Percentiles rank a stretch among this genome's conserved stretches.
These are phyloP conservation scores for Mormyrus lacerda DNA, from an alignment of 2,113 vertebrate genomes.

Conservation along the genomic window DNA sequence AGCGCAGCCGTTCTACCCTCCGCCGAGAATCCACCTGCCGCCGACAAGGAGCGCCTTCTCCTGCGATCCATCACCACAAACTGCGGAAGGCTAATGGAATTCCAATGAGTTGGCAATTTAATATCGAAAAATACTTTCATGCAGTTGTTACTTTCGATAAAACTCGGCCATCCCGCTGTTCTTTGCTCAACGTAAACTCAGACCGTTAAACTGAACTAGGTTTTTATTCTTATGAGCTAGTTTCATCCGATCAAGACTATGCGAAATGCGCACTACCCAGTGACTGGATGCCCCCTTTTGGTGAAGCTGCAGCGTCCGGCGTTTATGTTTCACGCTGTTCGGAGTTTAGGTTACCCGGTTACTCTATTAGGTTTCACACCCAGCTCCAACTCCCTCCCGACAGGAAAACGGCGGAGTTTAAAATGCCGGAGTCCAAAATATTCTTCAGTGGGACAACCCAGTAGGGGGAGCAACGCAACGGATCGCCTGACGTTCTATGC, in stretches of 20 bases:
- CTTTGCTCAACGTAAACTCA: background rate
- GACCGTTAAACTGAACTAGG: background rate
- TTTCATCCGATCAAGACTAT: background rate
- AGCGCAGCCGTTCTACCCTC: slow-evolving; percentile 32
- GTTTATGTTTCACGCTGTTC: slow-evolving; percentile 7
- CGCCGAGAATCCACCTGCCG: slow-evolving; percentile 23
- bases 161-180: background rate
- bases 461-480: background rate
- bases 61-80: background rate
- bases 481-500: background rate
- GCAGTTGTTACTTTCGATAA: background rate
- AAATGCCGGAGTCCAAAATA: background rate
- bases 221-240: background rate
- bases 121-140: background rate
- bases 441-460: background rate
- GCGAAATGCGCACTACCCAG: background rate
- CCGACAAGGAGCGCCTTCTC: slow-evolving; percentile 37
- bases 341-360: background rate
- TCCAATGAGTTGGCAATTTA: background rate
- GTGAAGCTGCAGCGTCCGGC: background rate
- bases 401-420: background rate
- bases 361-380: background rate
- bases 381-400: background rate
- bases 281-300: background rate
- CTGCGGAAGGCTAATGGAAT: background rate